These are phyloP conservation scores for Semnornis frantzii DNA, from an alignment of 2,113 vertebrate species.

Conservation along the genomic window DNA sequence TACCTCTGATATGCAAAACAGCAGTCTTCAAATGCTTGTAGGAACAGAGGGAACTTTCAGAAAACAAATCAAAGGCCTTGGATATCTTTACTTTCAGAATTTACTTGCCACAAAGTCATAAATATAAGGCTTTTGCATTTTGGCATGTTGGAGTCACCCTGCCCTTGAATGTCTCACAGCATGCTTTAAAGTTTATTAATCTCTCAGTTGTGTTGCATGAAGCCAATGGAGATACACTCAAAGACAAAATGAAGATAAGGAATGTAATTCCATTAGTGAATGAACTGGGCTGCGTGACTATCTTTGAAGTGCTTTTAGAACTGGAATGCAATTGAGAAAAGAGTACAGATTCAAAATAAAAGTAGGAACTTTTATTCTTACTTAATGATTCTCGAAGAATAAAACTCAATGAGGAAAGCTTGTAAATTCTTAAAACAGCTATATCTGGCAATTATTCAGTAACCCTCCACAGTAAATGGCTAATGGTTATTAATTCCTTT, in stretches of 20 bases:
- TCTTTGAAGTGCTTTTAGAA: conserved; percentile 57
- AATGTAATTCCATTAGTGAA: conserved; percentile 35
- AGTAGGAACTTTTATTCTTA: neutral
- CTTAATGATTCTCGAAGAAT: neutral
- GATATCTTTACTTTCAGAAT: conserved; percentile 15
- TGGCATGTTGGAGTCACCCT: neutral
- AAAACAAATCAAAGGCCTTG: conserved; percentile 47
- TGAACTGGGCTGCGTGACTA: neutral
- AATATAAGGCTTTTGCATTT: conserved; percentile 5
- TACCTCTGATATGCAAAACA: conserved; percentile 41
- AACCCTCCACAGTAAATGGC: neutral
- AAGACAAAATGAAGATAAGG: conserved; percentile 23
- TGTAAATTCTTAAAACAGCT: neutral
- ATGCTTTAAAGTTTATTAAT: conserved; percentile 32
- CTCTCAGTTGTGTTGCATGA: neutral
- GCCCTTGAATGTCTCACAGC: conserved; percentile 37
- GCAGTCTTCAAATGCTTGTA: conserved; percentile 36
- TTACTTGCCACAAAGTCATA: conserved; percentile 38
- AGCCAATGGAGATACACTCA: neutral
- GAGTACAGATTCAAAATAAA: neutral
- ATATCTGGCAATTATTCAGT: neutral
- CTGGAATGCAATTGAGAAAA: neutral
- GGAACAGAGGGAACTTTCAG: conserved; percentile 5
- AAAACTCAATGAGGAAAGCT: neutral
- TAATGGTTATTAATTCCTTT: conserved; percentile 68